A percentile compares a stretch with the other conserved stretches of the same genome.
Evolutionary conservation across 2,113 vertebrate genomes (phyloP).

Genomic region (Gobiocypris rarus): DNA sequence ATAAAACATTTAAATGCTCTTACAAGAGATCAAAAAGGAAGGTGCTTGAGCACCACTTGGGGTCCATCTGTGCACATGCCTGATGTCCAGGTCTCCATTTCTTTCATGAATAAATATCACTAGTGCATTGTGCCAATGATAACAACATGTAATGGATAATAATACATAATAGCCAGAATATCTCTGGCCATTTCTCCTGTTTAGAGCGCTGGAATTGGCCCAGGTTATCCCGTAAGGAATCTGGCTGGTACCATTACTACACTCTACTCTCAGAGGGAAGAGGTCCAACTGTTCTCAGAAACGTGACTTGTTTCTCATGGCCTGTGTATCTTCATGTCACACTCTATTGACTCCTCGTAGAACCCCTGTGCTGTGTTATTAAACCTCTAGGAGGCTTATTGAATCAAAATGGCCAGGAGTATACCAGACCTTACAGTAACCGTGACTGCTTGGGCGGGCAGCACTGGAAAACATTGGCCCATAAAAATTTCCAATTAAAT

Average conservation of each 20-base stretch:
- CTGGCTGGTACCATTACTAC: conserved; percentile 7
- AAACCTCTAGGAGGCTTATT: conserved; percentile 38
- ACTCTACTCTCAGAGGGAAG: conserved; percentile 9
- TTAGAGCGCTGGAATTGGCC: conserved; percentile 58
- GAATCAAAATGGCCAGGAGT: conserved; percentile 28
- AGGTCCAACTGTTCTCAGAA: conserved; percentile 17
- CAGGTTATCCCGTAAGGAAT: conserved; percentile 48
- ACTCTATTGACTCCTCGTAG: conserved; percentile 38
- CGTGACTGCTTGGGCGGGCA: conserved; percentile 44
- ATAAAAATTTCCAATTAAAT: conserved; percentile 61
- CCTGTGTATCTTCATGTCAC: conserved; percentile 20
- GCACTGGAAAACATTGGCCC: conserved; percentile 47
- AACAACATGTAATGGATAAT: conserved; percentile 67
- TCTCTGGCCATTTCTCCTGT: conserved; percentile 63
- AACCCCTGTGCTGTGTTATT: conserved; percentile 20
- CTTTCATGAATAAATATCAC: conserved; percentile 55
- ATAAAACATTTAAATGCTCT: no score
- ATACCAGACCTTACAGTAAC: conserved; percentile 34
- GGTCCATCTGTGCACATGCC: no score
- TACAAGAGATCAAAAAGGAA: no score
- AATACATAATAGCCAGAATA: conserved; percentile 63
- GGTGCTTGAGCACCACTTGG: no score
- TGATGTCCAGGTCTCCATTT: conserved; percentile 53
- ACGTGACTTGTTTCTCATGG: conserved; percentile 28
- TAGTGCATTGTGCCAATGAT: conserved; percentile 60